Conservation (phyloP, 2,888 invertebrate species). For the Automeris io region DNA sequence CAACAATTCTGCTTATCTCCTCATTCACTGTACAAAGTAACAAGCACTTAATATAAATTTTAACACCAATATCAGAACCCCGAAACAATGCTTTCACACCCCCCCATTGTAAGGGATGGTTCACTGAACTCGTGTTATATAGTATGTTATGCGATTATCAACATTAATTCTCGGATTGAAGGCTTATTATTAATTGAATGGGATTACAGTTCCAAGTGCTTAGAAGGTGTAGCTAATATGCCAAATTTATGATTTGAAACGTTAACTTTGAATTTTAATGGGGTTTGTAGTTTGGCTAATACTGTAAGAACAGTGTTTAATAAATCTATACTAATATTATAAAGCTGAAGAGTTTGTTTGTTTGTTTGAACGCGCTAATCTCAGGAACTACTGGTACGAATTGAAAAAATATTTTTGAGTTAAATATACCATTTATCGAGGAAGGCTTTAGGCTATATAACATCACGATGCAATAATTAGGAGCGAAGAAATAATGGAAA, state of each 20-base stretch:
- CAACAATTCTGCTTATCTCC: background rate
- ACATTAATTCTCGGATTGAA: conserved; percentile 2
- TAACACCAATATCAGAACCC: conserved; percentile 38
- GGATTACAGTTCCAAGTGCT: background rate
- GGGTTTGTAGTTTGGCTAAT: background rate
- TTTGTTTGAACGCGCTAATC: no score
- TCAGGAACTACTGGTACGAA: no score
- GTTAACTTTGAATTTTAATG: conserved; percentile 6
- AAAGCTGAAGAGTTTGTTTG: no score
- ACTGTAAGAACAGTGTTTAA: no score
- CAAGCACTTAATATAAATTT: conserved; percentile 22
- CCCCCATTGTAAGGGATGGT: conserved; percentile 38
- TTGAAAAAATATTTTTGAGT: no score
- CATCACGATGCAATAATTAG: no score
- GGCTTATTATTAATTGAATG: background rate
- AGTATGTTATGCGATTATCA: conserved; percentile 11
- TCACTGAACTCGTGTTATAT: conserved; percentile 26
- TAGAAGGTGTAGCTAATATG: conserved; percentile 35
- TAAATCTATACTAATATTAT: no score
- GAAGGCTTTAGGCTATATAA: no score
- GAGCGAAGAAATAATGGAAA: no score
- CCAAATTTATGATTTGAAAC: conserved; percentile 27
- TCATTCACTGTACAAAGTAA: conserved; percentile 4
- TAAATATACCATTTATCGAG: no score
- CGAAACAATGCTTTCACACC: conserved; percentile 48